Percentiles rank a stretch among this genome's conserved stretches.
These are phyloP conservation scores for Paratrypauchen microcephalus DNA, from an alignment of 2,797 vertebrate genomes.

Conservation along the genomic window DNA sequence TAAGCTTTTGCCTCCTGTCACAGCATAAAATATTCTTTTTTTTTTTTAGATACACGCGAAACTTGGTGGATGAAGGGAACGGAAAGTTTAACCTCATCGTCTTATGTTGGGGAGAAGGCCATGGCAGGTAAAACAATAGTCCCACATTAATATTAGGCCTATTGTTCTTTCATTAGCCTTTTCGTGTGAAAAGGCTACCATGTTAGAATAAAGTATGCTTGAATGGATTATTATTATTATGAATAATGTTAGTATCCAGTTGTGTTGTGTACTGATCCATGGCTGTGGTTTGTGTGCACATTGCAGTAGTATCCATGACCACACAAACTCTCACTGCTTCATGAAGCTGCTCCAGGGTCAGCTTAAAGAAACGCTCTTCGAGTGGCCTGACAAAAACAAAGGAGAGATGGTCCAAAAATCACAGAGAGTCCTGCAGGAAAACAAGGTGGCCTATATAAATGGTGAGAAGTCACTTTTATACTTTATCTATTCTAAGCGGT, in stretches of 20 bases:
- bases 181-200: too few relatives aligned
- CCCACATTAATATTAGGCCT: background rate
- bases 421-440: conserved; percentile 86
- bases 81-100: conserved; percentile 97
- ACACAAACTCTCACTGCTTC: conserved; percentile 95
- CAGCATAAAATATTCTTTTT: background rate
- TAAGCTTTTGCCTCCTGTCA: background rate
- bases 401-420: conserved; percentile 87
- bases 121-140: conserved; percentile 87
- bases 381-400: conserved; percentile 86
- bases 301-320: conserved; percentile 97
- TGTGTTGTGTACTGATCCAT: background rate
- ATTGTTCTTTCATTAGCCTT: background rate
- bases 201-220: too few relatives aligned
- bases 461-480: conserved; percentile 76
- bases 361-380: conserved; percentile 92
- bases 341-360: conserved; percentile 96
- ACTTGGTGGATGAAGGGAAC: conserved; percentile 93
- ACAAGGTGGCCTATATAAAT: conserved; percentile 93
- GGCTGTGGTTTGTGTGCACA: conserved; percentile 49
- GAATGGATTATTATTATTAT: background rate
- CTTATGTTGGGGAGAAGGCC: conserved; percentile 98
- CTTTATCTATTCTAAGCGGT: background rate
- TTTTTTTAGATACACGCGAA: conserved; percentile 89
- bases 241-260: background rate